Base-by-base conservation (phyloP, 2,113 vertebrate species). In the Rhinopithecus roxellana region DNA sequence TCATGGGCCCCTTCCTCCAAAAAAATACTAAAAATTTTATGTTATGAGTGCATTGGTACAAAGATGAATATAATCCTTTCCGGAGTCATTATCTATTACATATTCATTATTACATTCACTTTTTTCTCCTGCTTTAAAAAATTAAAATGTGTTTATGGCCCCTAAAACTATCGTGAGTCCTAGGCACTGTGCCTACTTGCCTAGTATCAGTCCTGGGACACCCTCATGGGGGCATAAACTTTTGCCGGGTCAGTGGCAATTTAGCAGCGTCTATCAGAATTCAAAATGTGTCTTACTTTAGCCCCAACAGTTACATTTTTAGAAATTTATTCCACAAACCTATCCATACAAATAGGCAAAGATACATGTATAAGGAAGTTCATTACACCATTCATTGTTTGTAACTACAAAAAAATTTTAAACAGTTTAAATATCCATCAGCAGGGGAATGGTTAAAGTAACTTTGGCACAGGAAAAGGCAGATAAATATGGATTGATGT, bases 311-410 rank as follows among this genome's bases (percentile, higher is more conserved):
- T 84, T 88, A 72, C 4, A 75, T 80, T 48, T 95, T 89, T 40
- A 72, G 50, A 48, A 96, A 86, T 92, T 48, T 92, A 82, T 48
- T 38, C 59, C 89, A 79, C 89, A 69, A 97, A 96, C 50, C 64
- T 74, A 67, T 12, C 16, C 43, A 81, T 4, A n/a, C 55, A 86
- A 82, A 77, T 30, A 81, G n/a, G 22, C 55, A 96, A 90, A 52
- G 20, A 40, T 57, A 30, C 9, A 45, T 18, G 4, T 61, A 30
- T 67, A 84, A 67, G 8, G 59, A 92, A 83, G 40, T 83, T 90
- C 50, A 92, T n/a, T 67, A 32, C 8, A 67, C 74, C 10, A 72
- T 57, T 95, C 75, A 92, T 45, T 92, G 25, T 78, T 85, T 89
- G n/a, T 50, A 90, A 87, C 13, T 52, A 11, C 32, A 94, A 77